Evolutionary conservation across 2,797 vertebrate species (phyloP).

Genomic region (Valencia hispanica): DNA sequence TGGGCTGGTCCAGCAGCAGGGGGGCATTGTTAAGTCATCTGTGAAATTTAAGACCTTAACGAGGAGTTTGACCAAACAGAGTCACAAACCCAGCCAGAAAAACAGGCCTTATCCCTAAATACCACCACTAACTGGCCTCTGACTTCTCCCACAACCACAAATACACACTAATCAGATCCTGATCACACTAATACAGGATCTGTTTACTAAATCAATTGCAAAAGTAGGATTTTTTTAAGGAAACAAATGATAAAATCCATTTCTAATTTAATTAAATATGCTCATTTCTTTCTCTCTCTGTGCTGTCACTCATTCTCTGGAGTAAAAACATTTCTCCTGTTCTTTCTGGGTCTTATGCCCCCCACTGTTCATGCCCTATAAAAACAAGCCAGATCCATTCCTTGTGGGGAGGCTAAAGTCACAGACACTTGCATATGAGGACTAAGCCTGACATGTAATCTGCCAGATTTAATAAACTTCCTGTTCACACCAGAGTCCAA

Average conservation of each 20-base stretch:
- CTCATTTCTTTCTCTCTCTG: conserved; percentile 50
- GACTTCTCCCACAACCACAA: conserved; percentile 48
- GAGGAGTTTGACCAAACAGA: conserved; percentile 48
- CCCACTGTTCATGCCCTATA: conserved; percentile 52
- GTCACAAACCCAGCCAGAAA: conserved; percentile 59
- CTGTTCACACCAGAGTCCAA: conserved; percentile 43
- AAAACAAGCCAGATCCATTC: conserved; percentile 63
- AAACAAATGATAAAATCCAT: conserved; percentile 16
- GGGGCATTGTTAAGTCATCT: conserved; percentile 83
- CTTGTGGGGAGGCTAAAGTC: conserved; percentile 61
- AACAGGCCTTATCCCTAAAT: conserved; percentile 67
- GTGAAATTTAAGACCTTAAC: conserved; percentile 79
- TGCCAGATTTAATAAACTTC: conserved; percentile 60
- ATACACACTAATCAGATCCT: conserved; percentile 15
- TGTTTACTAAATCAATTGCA: conserved; percentile 38
- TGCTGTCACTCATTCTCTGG: conserved; percentile 70
- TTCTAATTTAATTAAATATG: not conserved
- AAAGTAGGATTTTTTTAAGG: conserved; percentile 26
- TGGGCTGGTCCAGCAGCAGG: conserved; percentile 66
- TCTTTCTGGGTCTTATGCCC: conserved; percentile 58
- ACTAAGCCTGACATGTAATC: conserved; percentile 64
- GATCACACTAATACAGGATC: conserved; percentile 41
- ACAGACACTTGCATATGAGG: conserved; percentile 52
- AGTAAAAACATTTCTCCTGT: conserved; percentile 67
- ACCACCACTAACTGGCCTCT: conserved; percentile 64